Conservation (phyloP, 2,888 invertebrate species). For the Panopea generosa region DNA sequence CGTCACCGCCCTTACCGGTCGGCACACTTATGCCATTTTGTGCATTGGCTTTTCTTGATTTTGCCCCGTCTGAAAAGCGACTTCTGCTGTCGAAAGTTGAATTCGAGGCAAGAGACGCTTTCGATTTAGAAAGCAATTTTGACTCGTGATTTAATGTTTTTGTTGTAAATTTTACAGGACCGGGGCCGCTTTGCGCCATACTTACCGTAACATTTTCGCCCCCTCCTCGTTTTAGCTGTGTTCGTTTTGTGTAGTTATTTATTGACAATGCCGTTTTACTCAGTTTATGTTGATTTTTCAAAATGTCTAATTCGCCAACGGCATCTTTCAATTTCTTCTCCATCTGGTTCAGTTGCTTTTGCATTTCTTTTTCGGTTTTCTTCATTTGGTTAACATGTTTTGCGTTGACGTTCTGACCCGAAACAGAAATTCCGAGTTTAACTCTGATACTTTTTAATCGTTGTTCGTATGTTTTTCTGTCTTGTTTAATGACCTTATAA, state of each 20-base stretch:
- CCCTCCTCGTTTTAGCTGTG: constrained; percentile 16
- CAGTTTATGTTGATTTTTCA: constrained; percentile 56
- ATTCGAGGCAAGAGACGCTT: too few relatives aligned
- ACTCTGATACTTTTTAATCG: constrained; percentile 47
- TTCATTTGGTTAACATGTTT: constrained; percentile 46
- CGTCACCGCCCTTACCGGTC: too few relatives aligned
- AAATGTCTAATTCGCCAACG: constrained; percentile 37
- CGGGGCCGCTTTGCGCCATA: constrained; percentile 49
- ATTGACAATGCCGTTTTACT: constrained; percentile 60
- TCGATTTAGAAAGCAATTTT: too few relatives aligned
- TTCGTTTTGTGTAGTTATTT: constrained; percentile 46
- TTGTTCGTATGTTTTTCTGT: constrained; percentile 47
- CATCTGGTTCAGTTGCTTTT: constrained; percentile 27
- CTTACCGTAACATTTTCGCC: constrained; percentile 22
- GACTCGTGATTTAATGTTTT: background rate
- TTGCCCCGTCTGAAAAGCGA: too few relatives aligned
- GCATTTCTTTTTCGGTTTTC: constrained; percentile 29
- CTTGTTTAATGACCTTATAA: constrained; percentile 39
- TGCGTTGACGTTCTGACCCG: constrained; percentile 48
- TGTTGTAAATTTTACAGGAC: constrained; percentile 25
- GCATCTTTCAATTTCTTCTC: constrained; percentile 55
- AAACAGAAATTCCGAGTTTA: constrained; percentile 46
- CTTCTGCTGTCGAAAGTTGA: too few relatives aligned
- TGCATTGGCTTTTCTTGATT: too few relatives aligned
- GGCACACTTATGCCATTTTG: too few relatives aligned